Percentiles rank a stretch among this genome's conserved stretches.
These are phyloP conservation scores for Nephrotoma flavescens DNA, from an alignment of 2,888 invertebrate species.

Conservation along the genomic window DNA sequence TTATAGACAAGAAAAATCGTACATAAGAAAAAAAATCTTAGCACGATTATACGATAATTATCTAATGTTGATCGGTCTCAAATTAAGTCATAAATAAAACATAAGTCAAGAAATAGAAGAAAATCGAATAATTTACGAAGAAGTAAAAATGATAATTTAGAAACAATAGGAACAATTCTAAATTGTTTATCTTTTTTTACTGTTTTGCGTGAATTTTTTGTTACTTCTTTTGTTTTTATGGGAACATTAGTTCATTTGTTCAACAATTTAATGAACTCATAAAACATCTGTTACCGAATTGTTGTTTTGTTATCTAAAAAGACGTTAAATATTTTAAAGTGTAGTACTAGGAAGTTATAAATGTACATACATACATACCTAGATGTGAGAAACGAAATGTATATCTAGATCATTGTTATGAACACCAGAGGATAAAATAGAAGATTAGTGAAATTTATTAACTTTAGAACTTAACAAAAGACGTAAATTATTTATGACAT, in stretches of 20 bases:
- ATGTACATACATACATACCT: no score
- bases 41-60: not conserved
- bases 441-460: not conserved
- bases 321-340: not conserved
- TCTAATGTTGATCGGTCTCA: not conserved
- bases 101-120: not conserved
- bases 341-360: not conserved
- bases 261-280: not conserved
- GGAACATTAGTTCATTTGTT: not conserved
- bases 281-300: not conserved
- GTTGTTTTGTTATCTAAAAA: not conserved
- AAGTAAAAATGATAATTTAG: not conserved
- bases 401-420: not conserved
- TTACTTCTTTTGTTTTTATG: not conserved
- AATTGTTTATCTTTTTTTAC: not conserved
- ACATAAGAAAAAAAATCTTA: not conserved
- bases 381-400: not conserved
- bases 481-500: not conserved
- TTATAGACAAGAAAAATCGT: no score
- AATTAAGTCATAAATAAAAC: not conserved
- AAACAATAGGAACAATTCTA: not conserved
- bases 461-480: not conserved
- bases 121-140: not conserved
- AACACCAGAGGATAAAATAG: not conserved
- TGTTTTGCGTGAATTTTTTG: not conserved